Base-by-base conservation (phyloP, 2,113 vertebrate species). In the Mormyrus iriodes region DNA sequence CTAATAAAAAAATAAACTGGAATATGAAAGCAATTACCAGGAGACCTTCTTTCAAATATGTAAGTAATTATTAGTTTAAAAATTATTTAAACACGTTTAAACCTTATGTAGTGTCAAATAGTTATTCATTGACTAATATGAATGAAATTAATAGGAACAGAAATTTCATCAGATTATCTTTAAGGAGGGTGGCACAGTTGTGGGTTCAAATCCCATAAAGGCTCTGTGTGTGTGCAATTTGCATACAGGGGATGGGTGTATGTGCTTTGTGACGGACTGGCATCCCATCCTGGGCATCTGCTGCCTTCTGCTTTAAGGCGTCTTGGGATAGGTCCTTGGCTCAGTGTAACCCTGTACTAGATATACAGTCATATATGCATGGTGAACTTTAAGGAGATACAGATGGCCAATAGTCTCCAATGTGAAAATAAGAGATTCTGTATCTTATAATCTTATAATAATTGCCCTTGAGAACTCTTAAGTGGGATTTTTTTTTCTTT, bases 41-140 rank as follows among this genome's bases (percentile, higher is more conserved):
- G 35, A 86, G 48, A 86, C n/a, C 44, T 46, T 51, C 51, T 86
- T 86, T 42, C 5, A 58, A 55, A 55, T 53, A 53, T 55, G 85
- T 35, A 55, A 86, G 48, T 86, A 52, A 86, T 86, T 86, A 86
- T 86, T 86, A 53, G 85, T 19, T 24, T 48, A 85, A 55, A 86
- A 86, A 53, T 19, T 2, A 46, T 87, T 87, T 87, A 27, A 87
- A 65, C 8, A 27, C 21, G 42, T 86, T 51, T 86, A 27, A 55
- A 21, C 85, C 48, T 86, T 53, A 35, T 55, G 49, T 39, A 55
- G 51, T 52, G 85, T 86, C 35, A 84, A 44, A 84, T 86, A 53
- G 39, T 35, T 27, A 49, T 85, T 31, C 51, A 55, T 39, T 86
- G 31, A 53, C 2, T 85, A 6, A 27, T 85, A 44, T 82, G 39